These are phyloP conservation scores for Spheniscus mendiculus DNA, from an alignment of 2,113 vertebrate species.

Conservation along the genomic window DNA sequence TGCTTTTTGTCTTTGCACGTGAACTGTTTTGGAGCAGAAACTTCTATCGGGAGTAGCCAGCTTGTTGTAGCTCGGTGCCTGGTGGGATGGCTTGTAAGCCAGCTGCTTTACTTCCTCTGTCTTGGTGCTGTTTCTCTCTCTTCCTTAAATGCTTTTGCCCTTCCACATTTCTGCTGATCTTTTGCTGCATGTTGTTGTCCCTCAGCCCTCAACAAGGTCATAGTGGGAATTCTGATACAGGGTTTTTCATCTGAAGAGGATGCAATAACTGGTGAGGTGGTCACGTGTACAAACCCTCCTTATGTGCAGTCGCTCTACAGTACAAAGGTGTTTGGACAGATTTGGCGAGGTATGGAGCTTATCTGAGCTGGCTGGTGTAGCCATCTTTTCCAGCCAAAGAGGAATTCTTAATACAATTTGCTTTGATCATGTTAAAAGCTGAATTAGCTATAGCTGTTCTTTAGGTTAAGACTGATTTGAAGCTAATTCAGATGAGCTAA, in stretches of 20 bases:
- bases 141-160: background rate
- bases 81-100: background rate
- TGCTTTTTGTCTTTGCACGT: background rate
- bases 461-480: background rate
- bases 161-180: background rate
- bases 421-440: background rate
- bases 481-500: background rate
- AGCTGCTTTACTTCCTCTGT: background rate
- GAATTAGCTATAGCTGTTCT: background rate
- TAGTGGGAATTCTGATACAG: background rate
- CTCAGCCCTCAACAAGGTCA: background rate
- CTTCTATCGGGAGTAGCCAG: background rate
- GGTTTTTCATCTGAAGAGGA: background rate
- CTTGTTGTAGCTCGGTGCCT: background rate
- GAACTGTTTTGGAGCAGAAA: background rate
- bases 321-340: background rate
- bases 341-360: background rate
- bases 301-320: background rate
- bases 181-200: background rate
- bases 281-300: background rate
- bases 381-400: background rate
- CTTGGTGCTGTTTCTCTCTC: background rate
- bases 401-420: background rate
- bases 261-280: background rate
- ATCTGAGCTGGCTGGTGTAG: background rate